Percentiles rank a stretch among this genome's conserved stretches.
Conservation (phyloP, 2,797 vertebrate species). For the Spea hammondii region DNA sequence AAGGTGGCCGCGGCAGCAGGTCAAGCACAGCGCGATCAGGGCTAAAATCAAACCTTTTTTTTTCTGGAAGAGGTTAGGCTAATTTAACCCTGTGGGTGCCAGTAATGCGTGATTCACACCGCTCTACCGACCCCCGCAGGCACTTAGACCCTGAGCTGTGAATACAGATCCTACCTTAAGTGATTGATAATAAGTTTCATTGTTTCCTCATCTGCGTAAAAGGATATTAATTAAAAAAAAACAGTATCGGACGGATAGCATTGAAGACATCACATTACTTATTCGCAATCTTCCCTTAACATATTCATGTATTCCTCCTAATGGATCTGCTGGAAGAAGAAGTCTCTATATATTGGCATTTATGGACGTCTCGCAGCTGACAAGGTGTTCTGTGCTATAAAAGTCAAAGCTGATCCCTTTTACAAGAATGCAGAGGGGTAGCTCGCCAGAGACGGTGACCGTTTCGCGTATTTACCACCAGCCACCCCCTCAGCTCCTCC, state of each 20-base stretch:
- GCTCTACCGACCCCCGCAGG: neutral
- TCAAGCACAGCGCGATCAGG: neutral
- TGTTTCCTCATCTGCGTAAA: conserved; percentile 3
- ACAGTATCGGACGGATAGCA: conserved; percentile 14
- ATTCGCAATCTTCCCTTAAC: conserved; percentile 21
- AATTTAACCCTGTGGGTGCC: neutral
- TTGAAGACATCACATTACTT: conserved; percentile 4
- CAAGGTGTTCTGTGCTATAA: neutral
- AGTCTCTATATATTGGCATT: conserved; percentile 5
- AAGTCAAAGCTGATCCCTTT: neutral
- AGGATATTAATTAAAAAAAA: neutral
- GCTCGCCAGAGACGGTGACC: neutral
- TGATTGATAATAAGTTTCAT: conserved; percentile 27
- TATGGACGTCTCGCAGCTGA: neutral
- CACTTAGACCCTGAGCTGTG: neutral
- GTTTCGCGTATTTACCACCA: no score
- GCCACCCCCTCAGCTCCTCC: no score
- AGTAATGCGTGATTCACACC: neutral
- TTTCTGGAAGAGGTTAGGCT: neutral
- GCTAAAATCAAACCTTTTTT: neutral
- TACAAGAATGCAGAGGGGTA: neutral
- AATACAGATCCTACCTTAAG: conserved; percentile 1
- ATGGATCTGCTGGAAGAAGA: conserved; percentile 1
- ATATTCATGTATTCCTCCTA: conserved; percentile 10
- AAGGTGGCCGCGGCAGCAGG: conserved; percentile 16